Base-by-base conservation (phyloP, 2,888 invertebrate species). In the Acleris cristana region DNA sequence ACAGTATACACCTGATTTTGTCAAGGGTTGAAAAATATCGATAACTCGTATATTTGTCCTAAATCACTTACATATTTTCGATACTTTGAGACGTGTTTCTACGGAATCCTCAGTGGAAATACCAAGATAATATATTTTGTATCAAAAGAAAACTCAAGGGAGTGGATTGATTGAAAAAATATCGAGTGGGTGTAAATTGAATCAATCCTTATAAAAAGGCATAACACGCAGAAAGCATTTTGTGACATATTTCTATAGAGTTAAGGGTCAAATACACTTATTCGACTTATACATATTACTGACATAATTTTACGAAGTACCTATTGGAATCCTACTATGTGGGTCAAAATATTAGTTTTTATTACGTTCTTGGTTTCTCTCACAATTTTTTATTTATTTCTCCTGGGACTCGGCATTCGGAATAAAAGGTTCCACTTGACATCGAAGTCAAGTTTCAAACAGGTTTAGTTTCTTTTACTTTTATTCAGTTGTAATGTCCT, bases 81-180 rank as follows among this genome's bases (percentile, higher is more conserved):
- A 40, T 40, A 40, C 40, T 14, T 40, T 40, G 40, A 14, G 40
- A 40, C 14, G 40, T 40, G 14, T 40, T 40, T 40, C 40, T 40
- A 48, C n/a, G 6, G 18, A n/a, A 48, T 18, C 18, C 7, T 48
- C 7, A 2, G 48, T 48, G 6, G 16, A 16, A 18, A n/a, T 18
- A 2, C 2, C 48, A 44, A 56, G 23, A 23, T 56, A 56, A 48
- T 26, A 45, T n/a, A 58, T 58, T 58, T 48, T 26, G 23, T 48
- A 48, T 26, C 45, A 23, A 58, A 48, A 10, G 58, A 58, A 57
- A 48, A 58, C 48, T 48, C 45, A 26, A 26, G 48, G 45, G 45
- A 26, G 23, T 23, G 48, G 58, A 58, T 48, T 58, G 58, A 58
- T 58, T 58, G 58, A 58, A 58, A 58, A 58, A 48, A 48, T 26